Evolutionary conservation across 2,113 vertebrate genomes (phyloP), one percentile per base, ranked within the genome.

Genomic region (Vulpes ferrilata): DNA sequence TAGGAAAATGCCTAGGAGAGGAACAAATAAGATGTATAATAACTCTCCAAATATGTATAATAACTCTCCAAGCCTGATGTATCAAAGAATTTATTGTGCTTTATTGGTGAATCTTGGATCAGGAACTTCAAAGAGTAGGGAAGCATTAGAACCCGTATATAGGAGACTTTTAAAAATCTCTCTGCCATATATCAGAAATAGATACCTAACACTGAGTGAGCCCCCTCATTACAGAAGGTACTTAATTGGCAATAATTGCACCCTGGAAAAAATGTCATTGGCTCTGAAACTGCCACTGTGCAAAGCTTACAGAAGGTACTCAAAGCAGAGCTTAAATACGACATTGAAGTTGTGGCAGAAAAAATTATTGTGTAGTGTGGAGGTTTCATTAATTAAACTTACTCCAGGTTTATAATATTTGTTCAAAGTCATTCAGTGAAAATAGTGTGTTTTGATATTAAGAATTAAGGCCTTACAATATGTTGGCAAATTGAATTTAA

Each of bases 31-130:
- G 43, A 64, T 55, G 4, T 82, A 74, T 82, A 74, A 73, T 74
- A 83, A 83, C 22, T 71, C 74, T 91, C 53, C 78, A 73, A 38
- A 80, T 65, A 65, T 64, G 79, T 92, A 38, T 43, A 43, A 43
- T 43, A 43, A 43, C 43, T 43, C 43, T 43, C 43, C 35, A 90
- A 92, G 30, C 80, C 60, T 87, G 27, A 30, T 79, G 15, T 80
- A 74, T 88, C 12, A 94, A 20, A 71, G 11, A 92, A 53, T 92
- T 88, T 90, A 71, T 85, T 89, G 9, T 13, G 19, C 11, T 87
- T 90, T 69, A 30, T 81, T 98, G 55, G 88, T 92, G 27, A 95
- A 53, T 88, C 55, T 71, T 93, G 30, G n/a, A 78, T 62, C 13
- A 93, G 57, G 35, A 86, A 35, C 81, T 97, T 97, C n/a, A 43